Percentiles rank a stretch among this genome's conserved stretches.
phyloP scores from a whole-genome alignment of 30 jellyfish, hydroid and myxozoan species.

The Phacellophora camtschatica region DNA sequence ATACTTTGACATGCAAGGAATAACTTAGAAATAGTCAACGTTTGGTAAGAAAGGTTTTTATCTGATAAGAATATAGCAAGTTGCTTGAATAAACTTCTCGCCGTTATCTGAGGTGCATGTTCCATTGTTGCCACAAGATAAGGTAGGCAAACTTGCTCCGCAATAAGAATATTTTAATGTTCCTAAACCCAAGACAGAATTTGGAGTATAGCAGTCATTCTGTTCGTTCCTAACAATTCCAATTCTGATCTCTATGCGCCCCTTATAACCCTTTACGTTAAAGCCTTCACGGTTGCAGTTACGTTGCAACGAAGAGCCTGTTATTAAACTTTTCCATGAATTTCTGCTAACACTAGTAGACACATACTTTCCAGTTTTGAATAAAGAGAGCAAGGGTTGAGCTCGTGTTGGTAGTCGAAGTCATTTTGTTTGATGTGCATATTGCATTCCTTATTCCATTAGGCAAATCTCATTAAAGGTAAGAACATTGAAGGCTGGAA shows the following conservation, averaged over 20 bases:
- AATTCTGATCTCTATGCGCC: not conserved
- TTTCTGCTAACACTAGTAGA: not conserved
- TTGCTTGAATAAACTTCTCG: not conserved
- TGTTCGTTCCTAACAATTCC: conserved; percentile 9
- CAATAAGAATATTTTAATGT: too few relatives aligned
- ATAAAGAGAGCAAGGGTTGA: not conserved
- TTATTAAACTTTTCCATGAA: not conserved
- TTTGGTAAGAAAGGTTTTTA: too few relatives aligned
- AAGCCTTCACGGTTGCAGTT: conserved; percentile 36
- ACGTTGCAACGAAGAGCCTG: conserved; percentile 10
- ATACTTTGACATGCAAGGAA: too few relatives aligned
- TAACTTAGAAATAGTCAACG: too few relatives aligned
- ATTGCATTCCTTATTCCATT: not conserved
- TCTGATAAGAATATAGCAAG: not conserved
- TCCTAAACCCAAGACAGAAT: conserved; percentile 22
- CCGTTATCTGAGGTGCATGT: not conserved
- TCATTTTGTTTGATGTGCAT: not conserved
- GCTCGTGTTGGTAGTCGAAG: not conserved
- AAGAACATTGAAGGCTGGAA: not conserved
- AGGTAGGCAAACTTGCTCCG: too few relatives aligned
- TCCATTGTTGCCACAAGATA: conserved; percentile 8
- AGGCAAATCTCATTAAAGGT: not conserved
- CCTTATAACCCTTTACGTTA: not conserved
- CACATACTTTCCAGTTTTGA: not conserved
- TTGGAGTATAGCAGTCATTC: conserved; percentile 12